Evolutionary conservation across 2,113 vertebrate species (phyloP).

Genomic region (Leiothrix lutea): DNA sequence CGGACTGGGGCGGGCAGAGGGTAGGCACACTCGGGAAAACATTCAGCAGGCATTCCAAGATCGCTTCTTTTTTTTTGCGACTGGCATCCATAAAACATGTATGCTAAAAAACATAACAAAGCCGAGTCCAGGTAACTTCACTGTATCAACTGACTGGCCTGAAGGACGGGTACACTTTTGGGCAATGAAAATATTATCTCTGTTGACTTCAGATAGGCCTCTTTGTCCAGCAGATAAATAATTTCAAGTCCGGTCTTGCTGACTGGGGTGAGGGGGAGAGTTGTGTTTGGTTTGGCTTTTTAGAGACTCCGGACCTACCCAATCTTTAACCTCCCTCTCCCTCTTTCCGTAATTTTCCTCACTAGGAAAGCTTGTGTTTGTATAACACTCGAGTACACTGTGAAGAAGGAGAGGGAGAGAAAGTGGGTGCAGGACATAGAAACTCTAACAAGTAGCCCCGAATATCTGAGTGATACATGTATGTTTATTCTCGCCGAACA

Average conservation of each 20-base stretch:
- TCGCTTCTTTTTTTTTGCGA: too few species aligned
- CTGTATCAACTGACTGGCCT: not conserved
- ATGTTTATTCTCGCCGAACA: not conserved
- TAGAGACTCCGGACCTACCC: not conserved
- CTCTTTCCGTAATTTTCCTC: not conserved
- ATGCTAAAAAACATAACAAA: not conserved
- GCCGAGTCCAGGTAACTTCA: not conserved
- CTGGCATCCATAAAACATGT: not conserved
- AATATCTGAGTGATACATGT: rapidly evolving
- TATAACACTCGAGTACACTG: not conserved
- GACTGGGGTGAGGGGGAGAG: not conserved
- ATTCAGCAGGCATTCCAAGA: not conserved
- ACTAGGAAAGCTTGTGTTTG: not conserved
- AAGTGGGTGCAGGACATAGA: not conserved
- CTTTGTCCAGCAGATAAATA: not conserved
- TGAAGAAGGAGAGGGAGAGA: not conserved
- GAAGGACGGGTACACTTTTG: not conserved
- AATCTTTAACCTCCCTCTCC: not conserved
- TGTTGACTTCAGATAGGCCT: not conserved
- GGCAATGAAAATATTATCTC: not conserved
- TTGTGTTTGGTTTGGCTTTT: not conserved
- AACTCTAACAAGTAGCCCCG: not conserved
- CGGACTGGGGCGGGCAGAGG: not conserved
- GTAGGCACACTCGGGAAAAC: not conserved
- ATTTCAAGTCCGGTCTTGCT: not conserved